phyloP scores from a whole-genome alignment of 2,888 invertebrate genomes.

The Deroplatys truncata region DNA sequence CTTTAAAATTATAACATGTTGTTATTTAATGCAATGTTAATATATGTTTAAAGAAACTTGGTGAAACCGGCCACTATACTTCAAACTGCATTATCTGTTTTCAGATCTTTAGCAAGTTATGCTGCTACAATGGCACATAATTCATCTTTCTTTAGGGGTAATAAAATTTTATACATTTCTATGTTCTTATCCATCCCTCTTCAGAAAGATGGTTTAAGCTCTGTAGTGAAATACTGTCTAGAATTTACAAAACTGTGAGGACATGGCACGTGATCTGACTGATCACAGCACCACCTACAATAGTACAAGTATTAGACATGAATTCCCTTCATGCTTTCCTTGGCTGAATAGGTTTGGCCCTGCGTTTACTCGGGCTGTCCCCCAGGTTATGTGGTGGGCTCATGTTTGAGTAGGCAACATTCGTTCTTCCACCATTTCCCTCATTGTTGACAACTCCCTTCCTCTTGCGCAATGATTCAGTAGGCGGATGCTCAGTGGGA shows the following conservation, averaged over 20 bases:
- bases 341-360: constrained; percentile 21
- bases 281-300: not conserved
- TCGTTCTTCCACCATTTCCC: not conserved
- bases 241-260: not conserved
- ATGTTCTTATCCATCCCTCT: not conserved
- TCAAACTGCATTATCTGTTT: not conserved
- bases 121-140: not conserved
- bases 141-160: not conserved
- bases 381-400: not conserved
- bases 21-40: too few relatives aligned
- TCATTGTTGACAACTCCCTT: constrained; percentile 44
- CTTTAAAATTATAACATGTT: too few relatives aligned
- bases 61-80: too few relatives aligned
- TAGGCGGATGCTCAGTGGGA: constrained; percentile 61
- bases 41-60: too few relatives aligned
- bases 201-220: not conserved
- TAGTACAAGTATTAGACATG: not conserved
- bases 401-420: not conserved
- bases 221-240: not conserved
- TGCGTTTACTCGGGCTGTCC: constrained; percentile 25
- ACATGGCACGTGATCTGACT: too few relatives aligned
- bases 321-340: not conserved
- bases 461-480: constrained; percentile 63
- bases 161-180: not conserved
- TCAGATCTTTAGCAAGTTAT: not conserved